Evolutionary conservation across 2,113 vertebrate species (phyloP).

Genomic region (Epinephelus moara): DNA sequence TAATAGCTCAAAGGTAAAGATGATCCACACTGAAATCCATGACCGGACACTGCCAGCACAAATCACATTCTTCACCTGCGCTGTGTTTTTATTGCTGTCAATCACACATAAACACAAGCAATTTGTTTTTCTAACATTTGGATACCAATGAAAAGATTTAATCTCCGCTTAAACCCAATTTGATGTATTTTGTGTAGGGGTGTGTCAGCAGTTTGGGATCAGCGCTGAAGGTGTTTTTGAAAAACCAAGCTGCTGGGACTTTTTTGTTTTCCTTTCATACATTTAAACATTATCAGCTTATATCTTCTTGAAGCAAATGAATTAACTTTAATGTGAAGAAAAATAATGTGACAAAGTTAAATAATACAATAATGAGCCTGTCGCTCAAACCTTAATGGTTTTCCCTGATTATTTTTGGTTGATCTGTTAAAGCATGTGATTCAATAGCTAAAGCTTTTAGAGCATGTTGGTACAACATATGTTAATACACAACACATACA

Average conservation of each 20-base stretch:
- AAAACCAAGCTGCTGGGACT: not conserved
- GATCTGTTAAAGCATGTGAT: not conserved
- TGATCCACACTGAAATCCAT: not conserved
- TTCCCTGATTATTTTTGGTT: not conserved
- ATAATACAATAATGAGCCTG: not conserved
- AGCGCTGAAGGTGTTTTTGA: not conserved
- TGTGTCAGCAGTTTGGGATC: not conserved
- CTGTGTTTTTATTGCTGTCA: not conserved
- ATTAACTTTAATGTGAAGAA: too few relatives aligned
- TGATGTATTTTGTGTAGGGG: not conserved
- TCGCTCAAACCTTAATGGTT: not conserved
- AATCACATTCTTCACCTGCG: not conserved
- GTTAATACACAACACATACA: too few relatives aligned
- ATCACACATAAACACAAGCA: not conserved
- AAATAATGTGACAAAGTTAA: too few relatives aligned
- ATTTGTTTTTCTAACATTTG: conserved; percentile 1
- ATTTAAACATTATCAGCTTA: too few relatives aligned
- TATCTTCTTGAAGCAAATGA: too few relatives aligned
- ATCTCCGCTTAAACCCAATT: not conserved
- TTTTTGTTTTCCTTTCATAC: not conserved
- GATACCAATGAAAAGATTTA: not conserved
- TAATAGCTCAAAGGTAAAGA: conserved; percentile 21
- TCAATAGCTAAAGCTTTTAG: not conserved
- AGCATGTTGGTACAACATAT: not conserved
- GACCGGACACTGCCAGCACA: not conserved